These are phyloP conservation scores for Butorides virescens DNA, from an alignment of 2,113 vertebrate genomes.

Conservation along the genomic window DNA sequence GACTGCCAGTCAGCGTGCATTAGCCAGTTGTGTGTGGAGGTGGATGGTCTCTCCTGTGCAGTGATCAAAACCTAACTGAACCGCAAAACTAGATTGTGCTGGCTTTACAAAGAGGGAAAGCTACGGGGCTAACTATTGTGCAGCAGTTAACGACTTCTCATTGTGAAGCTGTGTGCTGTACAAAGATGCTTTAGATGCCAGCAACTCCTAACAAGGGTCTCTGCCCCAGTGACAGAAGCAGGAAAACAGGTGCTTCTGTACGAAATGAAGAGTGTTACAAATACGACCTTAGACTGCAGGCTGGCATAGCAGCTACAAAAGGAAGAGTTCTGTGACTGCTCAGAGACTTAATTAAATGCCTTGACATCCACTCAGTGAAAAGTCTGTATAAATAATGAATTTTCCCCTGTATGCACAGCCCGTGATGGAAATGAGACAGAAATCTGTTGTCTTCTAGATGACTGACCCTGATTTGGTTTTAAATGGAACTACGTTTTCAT, in stretches of 20 bases:
- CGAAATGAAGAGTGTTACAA: not conserved
- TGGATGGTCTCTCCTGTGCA: not conserved
- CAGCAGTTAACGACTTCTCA: not conserved
- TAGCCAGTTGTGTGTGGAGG: not conserved
- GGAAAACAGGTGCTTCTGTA: not conserved
- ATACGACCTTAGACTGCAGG: not conserved
- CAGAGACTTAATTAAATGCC: conserved; percentile 29
- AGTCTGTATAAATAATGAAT: conserved; percentile 38
- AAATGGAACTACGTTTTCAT: conserved; percentile 29
- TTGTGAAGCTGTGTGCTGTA: not conserved
- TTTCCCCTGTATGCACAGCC: not conserved
- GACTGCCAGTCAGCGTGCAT: not conserved
- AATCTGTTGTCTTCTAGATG: conserved; percentile 37
- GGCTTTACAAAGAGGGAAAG: not conserved
- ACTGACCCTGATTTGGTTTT: conserved; percentile 34
- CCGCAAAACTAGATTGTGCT: not conserved
- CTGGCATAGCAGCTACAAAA: not conserved
- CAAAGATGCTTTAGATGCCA: not conserved
- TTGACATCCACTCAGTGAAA: conserved; percentile 7
- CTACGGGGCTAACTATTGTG: fast-evolving
- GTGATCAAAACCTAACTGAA: not conserved
- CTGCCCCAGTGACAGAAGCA: not conserved
- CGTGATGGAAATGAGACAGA: conserved; percentile 19
- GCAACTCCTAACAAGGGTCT: not conserved
- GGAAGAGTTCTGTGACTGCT: not conserved